Conservation (phyloP, 2,797 vertebrate genomes). For the Enteromius fasciolatus region DNA sequence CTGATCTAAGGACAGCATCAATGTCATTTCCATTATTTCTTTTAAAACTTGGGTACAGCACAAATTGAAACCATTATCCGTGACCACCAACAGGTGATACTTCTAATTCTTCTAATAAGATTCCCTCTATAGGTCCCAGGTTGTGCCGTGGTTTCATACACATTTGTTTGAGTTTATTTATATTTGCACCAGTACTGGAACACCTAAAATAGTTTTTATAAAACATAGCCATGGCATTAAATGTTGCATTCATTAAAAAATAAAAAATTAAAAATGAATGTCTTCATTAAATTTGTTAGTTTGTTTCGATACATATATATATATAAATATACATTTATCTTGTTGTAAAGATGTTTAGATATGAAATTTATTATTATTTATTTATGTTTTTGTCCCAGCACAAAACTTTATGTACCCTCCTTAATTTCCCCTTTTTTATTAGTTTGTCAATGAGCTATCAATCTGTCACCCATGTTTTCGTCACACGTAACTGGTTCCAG, state of each 20-base stretch:
- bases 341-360: too few relatives aligned
- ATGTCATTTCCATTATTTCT: not conserved
- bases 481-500: constrained; percentile 60
- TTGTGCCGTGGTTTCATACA: not conserved
- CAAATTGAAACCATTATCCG: not conserved
- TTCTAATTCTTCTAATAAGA: not conserved
- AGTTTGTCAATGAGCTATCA: constrained; percentile 48
- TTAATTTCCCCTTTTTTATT: constrained; percentile 24
- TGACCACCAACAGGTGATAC: not conserved
- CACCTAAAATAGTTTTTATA: not conserved
- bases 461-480: constrained; percentile 58
- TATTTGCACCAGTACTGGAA: not conserved
- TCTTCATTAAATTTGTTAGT: not conserved
- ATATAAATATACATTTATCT: too few relatives aligned
- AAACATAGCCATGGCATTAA: not conserved
- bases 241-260: not conserved
- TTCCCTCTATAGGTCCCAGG: not conserved
- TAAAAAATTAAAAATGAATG: not conserved
- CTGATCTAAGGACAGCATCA: constrained; percentile 5
- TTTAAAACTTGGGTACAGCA: not conserved
- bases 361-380: too few relatives aligned
- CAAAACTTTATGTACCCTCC: not conserved
- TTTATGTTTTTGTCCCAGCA: not conserved
- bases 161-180: not conserved
- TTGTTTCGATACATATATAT: not conserved